Evolutionary conservation across 2,113 vertebrate species (phyloP).

Genomic region (Lepus timidus): DNA sequence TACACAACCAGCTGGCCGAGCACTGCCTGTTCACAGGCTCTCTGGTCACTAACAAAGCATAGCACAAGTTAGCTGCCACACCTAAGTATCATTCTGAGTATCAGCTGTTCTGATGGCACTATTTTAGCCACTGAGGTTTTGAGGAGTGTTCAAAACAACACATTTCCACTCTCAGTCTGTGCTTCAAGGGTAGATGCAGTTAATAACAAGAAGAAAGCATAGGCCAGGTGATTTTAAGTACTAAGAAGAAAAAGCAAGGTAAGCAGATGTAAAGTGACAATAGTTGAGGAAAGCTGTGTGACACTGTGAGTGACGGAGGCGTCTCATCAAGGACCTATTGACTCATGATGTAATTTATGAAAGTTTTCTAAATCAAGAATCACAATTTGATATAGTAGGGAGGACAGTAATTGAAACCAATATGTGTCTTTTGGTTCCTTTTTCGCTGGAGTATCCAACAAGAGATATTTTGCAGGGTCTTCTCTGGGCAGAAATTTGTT

Average conservation of each 20-base stretch:
- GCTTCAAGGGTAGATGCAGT: not conserved
- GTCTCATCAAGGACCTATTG: not conserved
- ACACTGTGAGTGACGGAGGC: not conserved
- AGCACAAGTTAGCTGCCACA: not conserved
- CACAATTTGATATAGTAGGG: not conserved
- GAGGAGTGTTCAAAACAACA: constrained; percentile 30
- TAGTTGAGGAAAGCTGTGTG: not conserved
- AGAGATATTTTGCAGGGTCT: not conserved
- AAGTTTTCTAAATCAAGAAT: not conserved
- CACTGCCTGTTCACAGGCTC: not conserved
- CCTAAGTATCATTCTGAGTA: not conserved
- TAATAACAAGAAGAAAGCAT: constrained; percentile 40
- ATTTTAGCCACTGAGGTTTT: not conserved
- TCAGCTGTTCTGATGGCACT: not conserved
- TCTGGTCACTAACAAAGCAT: not conserved
- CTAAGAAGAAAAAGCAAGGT: not conserved
- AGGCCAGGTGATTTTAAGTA: not conserved
- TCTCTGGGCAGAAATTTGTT: not conserved
- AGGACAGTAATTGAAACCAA: constrained; percentile 9
- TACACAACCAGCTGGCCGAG: not conserved
- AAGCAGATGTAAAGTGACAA: not conserved
- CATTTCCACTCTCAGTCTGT: not conserved
- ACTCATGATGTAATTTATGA: constrained; percentile 29
- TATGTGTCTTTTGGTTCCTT: not conserved
- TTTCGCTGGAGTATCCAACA: not conserved